Percentiles rank a stretch among this genome's conserved stretches.
Evolutionary conservation across 1,140 invertebrate species (phyloP).

Genomic region (Ephestia elutella): DNA sequence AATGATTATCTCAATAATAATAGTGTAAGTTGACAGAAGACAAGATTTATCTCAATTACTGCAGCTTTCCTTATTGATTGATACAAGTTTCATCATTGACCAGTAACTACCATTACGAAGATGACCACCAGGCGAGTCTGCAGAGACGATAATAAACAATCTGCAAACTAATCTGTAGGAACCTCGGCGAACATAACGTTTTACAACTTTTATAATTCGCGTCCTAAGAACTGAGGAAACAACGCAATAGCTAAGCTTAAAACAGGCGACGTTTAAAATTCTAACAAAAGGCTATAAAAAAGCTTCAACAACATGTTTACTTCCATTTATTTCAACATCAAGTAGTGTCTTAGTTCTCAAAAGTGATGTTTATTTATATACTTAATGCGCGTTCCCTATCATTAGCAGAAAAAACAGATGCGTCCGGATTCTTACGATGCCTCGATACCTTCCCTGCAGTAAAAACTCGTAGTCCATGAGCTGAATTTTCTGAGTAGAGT

Average conservation of each 20-base stretch:
- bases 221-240: no score
- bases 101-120: not conserved
- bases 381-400: not conserved
- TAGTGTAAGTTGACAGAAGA: no score
- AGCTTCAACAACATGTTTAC: not conserved
- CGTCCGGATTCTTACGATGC: constrained; percentile 8
- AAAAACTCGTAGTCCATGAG: not conserved
- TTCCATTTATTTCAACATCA: not conserved
- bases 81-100: not conserved
- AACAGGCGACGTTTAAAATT: not conserved
- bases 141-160: not conserved
- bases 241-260: not conserved
- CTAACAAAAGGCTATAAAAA: not conserved
- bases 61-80: not conserved
- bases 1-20: no score
- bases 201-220: not conserved
- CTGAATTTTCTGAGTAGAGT: not conserved
- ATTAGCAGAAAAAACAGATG: constrained; percentile 10
- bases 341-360: not conserved
- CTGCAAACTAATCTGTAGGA: not conserved
- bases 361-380: constrained; percentile 8
- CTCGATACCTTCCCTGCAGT: not conserved
- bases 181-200: not conserved
- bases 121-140: not conserved
- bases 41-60: not conserved